Evolutionary conservation across 2,888 invertebrate species (phyloP).

Genomic region (Scaptomyza reducta): DNA sequence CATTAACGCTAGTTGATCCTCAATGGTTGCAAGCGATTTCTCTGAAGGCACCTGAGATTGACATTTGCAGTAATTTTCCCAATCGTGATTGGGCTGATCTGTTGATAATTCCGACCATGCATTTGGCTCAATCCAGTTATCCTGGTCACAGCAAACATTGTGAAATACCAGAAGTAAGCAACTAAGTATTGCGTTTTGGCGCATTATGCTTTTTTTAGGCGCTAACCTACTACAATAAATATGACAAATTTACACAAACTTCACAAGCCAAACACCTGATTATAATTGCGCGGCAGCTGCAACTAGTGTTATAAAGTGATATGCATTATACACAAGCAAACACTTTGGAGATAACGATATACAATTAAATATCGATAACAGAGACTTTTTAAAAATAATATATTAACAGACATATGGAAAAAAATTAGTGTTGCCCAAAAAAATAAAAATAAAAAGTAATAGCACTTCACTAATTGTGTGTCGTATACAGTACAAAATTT

Average conservation of each 20-base stretch:
- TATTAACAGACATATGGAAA: background rate
- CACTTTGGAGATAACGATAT: background rate
- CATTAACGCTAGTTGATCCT: conserved; percentile 66
- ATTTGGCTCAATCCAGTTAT: conserved; percentile 53
- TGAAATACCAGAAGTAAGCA: conserved; percentile 53
- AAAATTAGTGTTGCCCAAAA: background rate
- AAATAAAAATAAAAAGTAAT: background rate
- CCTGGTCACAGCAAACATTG: conserved; percentile 51
- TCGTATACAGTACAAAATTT: no score
- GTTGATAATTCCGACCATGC: conserved; percentile 43
- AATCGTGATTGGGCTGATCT: background rate
- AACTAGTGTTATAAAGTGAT: conserved; percentile 36
- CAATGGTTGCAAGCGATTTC: conserved; percentile 36
- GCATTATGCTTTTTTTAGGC: conserved; percentile 39
- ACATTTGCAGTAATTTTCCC: conserved; percentile 36
- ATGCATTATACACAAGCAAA: background rate
- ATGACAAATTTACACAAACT: background rate
- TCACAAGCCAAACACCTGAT: conserved; percentile 34
- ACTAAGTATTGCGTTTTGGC: conserved; percentile 37
- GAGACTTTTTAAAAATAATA: background rate
- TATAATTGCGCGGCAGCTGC: conserved; percentile 38
- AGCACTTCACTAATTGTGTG: background rate
- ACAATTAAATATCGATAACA: background rate
- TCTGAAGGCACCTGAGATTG: conserved; percentile 11
- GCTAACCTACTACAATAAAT: conserved; percentile 4